These are phyloP conservation scores for Ctenosaura bakeri DNA, from an alignment of 2,797 vertebrate genomes.

Conservation along the genomic window DNA sequence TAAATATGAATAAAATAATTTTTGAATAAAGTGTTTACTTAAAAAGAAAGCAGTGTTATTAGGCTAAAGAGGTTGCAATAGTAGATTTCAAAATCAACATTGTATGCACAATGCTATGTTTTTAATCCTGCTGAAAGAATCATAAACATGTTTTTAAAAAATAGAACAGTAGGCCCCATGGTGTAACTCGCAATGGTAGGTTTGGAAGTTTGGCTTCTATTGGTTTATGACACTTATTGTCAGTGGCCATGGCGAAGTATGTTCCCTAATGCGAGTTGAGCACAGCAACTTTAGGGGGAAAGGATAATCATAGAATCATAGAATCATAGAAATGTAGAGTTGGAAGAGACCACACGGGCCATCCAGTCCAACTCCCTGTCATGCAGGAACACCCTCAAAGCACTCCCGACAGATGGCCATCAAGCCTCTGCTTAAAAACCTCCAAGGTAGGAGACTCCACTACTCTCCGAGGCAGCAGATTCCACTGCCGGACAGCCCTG, in stretches of 20 bases:
- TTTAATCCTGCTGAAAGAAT: background rate
- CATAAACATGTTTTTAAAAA: background rate
- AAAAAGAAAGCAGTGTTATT: background rate
- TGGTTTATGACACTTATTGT: background rate
- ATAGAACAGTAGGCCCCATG: background rate
- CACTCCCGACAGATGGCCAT: too few relatives aligned
- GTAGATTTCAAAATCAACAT: background rate
- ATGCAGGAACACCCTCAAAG: too few relatives aligned
- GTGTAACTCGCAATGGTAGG: background rate
- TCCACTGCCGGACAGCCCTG: too few relatives aligned
- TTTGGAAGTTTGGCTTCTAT: background rate
- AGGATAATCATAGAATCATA: too few relatives aligned
- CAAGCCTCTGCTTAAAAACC: too few relatives aligned
- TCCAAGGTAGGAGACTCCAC: too few relatives aligned
- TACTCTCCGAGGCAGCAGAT: too few relatives aligned
- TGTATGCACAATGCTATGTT: background rate
- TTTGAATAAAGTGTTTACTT: background rate
- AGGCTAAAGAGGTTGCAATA: background rate
- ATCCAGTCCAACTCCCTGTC: too few relatives aligned
- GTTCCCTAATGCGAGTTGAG: slow-evolving; percentile 12
- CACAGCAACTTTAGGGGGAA: slow-evolving; percentile 25
- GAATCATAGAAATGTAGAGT: too few relatives aligned
- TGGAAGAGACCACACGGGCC: too few relatives aligned
- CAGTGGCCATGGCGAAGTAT: slow-evolving; percentile 47
- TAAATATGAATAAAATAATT: background rate